phyloP scores from a whole-genome alignment of 2,113 vertebrate species.

The Danio rerio region GRCz12tu NC_133191.1:49822001-49822500 shows the following conservation, averaged over 20 bases:
- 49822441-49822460: too few species aligned
- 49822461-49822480: too few species aligned
- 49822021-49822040: conserved; percentile 65
- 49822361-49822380: neutral
- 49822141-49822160: conserved; percentile 54
- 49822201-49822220: neutral
- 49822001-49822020: neutral
- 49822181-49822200: conserved; percentile 61
- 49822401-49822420: neutral
- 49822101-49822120: conserved; percentile 44
- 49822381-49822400: neutral
- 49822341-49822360: neutral
- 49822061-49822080: conserved; percentile 75
- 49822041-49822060: conserved; percentile 75
- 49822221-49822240: conserved; percentile 4
- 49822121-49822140: conserved; percentile 51
- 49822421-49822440: too few species aligned
- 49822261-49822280: neutral
- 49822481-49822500: too few species aligned
- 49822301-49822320: neutral
- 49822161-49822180: conserved; percentile 71
- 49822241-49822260: neutral
- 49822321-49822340: neutral
- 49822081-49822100: conserved; percentile 63
- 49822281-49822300: neutral